Conservation (phyloP, 2,888 invertebrate species). For the Lepidonotus clava region DNA sequence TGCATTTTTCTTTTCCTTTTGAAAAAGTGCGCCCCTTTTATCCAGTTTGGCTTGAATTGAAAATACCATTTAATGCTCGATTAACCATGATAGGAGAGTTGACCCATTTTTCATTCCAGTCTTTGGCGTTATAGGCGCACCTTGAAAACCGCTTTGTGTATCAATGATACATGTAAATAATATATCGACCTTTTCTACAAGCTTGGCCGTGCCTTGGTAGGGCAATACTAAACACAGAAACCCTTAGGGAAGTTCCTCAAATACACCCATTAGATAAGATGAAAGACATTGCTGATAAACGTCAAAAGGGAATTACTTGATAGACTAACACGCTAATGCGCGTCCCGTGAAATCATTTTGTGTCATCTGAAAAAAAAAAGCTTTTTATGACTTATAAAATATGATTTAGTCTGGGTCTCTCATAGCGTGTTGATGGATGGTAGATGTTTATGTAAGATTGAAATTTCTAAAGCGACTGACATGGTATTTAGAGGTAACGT, state of each 20-base stretch:
- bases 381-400: not conserved
- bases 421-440: too few relatives aligned
- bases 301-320: not conserved
- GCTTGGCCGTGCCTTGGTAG: not conserved
- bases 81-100: too few relatives aligned
- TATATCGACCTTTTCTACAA: not conserved
- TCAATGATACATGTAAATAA: not conserved
- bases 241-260: not conserved
- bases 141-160: not conserved
- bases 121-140: not conserved
- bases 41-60: not conserved
- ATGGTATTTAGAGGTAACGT: too few relatives aligned
- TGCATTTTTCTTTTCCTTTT: not conserved
- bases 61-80: too few relatives aligned
- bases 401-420: too few relatives aligned
- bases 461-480: too few relatives aligned
- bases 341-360: not conserved
- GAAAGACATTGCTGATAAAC: not conserved
- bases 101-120: too few relatives aligned
- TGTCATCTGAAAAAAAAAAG: not conserved
- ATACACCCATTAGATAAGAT: too few relatives aligned
- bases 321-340: not conserved
- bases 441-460: too few relatives aligned
- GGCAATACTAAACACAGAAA: not conserved
- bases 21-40: not conserved